These are phyloP conservation scores for Psilopsiagon aurifrons DNA, from an alignment of 2,113 vertebrate genomes.

Conservation along the genomic window DNA sequence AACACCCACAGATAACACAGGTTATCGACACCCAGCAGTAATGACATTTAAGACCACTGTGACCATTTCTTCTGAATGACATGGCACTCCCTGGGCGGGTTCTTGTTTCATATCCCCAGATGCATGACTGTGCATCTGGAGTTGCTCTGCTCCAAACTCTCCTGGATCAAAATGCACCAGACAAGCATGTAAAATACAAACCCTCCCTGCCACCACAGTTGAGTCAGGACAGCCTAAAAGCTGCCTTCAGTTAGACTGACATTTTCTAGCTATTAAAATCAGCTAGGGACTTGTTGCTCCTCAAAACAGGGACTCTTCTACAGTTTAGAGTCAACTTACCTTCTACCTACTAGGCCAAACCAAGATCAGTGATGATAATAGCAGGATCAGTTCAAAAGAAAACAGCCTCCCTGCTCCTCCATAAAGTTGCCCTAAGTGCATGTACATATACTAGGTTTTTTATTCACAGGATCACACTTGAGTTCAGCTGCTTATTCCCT, in stretches of 20 bases:
- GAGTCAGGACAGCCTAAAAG: neutral
- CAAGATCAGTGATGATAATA: rapidly evolving
- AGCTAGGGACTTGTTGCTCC: neutral
- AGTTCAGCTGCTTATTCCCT: neutral
- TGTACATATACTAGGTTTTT: neutral
- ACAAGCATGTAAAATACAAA: neutral
- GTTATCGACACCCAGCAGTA: neutral
- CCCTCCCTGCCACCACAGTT: neutral
- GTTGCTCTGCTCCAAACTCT: neutral
- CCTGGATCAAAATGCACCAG: neutral
- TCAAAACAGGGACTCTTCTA: neutral
- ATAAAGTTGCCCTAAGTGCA: neutral
- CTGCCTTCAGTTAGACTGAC: neutral
- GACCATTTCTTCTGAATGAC: neutral
- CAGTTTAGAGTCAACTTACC: neutral
- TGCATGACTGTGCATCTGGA: neutral
- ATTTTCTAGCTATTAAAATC: neutral
- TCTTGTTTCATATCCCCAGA: neutral
- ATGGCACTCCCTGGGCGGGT: neutral
- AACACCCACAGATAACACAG: neutral
- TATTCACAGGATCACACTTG: neutral
- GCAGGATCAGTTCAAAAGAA: neutral
- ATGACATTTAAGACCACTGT: neutral
- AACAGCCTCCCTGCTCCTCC: neutral
- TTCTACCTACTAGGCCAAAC: neutral